Percentiles rank a stretch among this genome's conserved stretches.
These are phyloP conservation scores for Antedon mediterranea DNA, from an alignment of 53 echinoderm and acorn worm genomes.

Conservation along the genomic window DNA sequence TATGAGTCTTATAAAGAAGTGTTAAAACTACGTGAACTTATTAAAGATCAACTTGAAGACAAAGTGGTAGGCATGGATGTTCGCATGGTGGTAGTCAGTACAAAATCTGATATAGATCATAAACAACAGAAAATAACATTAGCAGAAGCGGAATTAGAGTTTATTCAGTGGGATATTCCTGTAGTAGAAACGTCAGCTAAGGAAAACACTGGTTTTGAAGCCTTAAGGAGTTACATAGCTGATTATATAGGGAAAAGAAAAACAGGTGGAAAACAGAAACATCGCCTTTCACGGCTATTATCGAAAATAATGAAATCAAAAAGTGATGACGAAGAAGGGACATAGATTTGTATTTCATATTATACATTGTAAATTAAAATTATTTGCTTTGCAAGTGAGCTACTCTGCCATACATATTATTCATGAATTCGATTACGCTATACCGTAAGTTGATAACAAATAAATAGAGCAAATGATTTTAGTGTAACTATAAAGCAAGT, in stretches of 20 bases:
- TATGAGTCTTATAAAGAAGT: constrained; percentile 26
- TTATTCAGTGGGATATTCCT: background rate
- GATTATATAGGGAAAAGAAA: background rate
- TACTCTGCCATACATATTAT: too few relatives aligned
- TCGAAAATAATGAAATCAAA: background rate
- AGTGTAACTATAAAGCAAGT: too few relatives aligned
- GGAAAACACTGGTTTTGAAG: background rate
- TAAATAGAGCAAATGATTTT: too few relatives aligned
- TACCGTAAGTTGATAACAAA: too few relatives aligned
- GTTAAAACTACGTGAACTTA: constrained; percentile 11
- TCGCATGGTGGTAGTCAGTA: background rate
- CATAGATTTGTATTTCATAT: too few relatives aligned
- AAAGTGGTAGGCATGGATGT: background rate
- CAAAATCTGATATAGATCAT: background rate
- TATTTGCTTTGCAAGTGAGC: too few relatives aligned
- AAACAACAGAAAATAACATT: background rate
- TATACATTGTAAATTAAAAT: too few relatives aligned
- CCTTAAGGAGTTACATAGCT: background rate
- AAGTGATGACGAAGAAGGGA: background rate
- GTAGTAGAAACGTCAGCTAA: background rate
- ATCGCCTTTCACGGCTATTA: background rate
- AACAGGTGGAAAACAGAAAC: background rate
- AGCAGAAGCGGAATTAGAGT: background rate
- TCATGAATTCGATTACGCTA: too few relatives aligned
- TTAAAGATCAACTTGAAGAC: background rate